Evolutionary conservation across 2,888 invertebrate genomes (phyloP), one percentile per base, ranked within the genome.

Genomic region (Melanostoma scalare): DNA sequence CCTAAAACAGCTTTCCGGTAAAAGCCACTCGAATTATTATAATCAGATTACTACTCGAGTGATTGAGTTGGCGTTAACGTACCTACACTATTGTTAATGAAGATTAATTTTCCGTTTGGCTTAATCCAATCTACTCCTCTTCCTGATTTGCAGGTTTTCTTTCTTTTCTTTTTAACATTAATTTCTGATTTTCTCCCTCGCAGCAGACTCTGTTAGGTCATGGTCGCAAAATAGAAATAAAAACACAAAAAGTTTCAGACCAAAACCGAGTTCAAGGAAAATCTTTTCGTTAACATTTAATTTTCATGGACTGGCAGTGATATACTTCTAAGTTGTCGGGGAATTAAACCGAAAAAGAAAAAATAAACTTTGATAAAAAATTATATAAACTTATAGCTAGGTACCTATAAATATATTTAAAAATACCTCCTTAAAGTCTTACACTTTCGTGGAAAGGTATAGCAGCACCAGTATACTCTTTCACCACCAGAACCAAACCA

Each of bases 241-340:
- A 56, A 40, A n/a, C 20, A 31, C 30, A 42, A 3, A 3, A 50
- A 44, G 10, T 9, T 9, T 3, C 9, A 20, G 1, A 50, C 31
- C 35, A 3, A 60, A 31, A 31, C n/a, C 5, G 42, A 44, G 53
- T 53, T 42, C 58, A 44, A 44, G 44, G 44, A 6, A 9, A 33
- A n/a, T 33, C n/a, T 42, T 42, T 33, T 30, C n/a, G 31, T 31
- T n/a, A 58, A 58, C 33, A 31, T 60, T 60, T 60, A 60, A 42
- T 44, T 60, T 60, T 10, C 31, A 42, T 9, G 42, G 38, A 60
- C 58, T 42, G 58, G 46, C 61, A 61, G 10, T 46, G 61, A 61
- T 61, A 33, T 46, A 35, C 61, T 61, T 46, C 46, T 36, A 46
- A 46, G 46, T 36, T 61, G 61, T 36, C 61, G 46, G 46, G 44